phyloP scores from a whole-genome alignment of 2,888 invertebrate genomes.

The Eupeodes luniger region DNA sequence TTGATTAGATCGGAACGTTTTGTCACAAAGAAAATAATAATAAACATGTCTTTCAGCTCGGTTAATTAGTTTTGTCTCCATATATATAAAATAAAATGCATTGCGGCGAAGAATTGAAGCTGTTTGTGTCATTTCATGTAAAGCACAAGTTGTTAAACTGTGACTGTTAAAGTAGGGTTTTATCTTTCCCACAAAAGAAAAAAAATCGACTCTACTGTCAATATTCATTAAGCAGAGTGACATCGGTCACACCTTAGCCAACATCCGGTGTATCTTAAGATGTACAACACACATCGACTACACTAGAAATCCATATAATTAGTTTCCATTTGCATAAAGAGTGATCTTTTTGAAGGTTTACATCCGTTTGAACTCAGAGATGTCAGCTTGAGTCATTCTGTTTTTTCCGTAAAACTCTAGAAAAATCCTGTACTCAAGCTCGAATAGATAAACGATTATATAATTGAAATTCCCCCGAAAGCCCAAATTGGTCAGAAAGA shows the following conservation, averaged over 20 bases:
- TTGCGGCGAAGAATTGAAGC: not conserved
- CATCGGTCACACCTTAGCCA: conserved; percentile 67
- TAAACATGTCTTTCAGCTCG: conserved; percentile 37
- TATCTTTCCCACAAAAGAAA: conserved; percentile 47
- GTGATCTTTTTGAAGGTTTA: conserved; percentile 22
- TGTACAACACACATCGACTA: conserved; percentile 1
- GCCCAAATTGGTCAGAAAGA: conserved; percentile 8
- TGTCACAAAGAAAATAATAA: conserved; percentile 19
- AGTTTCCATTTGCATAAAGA: conserved; percentile 54
- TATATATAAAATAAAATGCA: not conserved
- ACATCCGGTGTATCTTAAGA: conserved; percentile 61
- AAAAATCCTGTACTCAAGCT: not conserved
- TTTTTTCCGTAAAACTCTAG: not conserved
- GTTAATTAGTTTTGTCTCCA: conserved; percentile 39
- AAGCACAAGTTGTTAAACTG: conserved; percentile 6
- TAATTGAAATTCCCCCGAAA: conserved; percentile 22
- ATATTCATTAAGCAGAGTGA: conserved; percentile 58
- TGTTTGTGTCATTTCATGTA: conserved; percentile 36
- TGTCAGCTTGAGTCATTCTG: conserved; percentile 5
- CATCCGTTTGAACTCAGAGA: conserved; percentile 24
- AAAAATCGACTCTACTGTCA: conserved; percentile 57
- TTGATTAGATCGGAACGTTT: conserved; percentile 41
- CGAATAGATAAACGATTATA: not conserved
- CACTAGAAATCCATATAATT: conserved; percentile 11
- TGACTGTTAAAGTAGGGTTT: not conserved